These are phyloP conservation scores for Linnaemya tessellans DNA, from an alignment of 2,888 invertebrate species.

Conservation along the genomic window DNA sequence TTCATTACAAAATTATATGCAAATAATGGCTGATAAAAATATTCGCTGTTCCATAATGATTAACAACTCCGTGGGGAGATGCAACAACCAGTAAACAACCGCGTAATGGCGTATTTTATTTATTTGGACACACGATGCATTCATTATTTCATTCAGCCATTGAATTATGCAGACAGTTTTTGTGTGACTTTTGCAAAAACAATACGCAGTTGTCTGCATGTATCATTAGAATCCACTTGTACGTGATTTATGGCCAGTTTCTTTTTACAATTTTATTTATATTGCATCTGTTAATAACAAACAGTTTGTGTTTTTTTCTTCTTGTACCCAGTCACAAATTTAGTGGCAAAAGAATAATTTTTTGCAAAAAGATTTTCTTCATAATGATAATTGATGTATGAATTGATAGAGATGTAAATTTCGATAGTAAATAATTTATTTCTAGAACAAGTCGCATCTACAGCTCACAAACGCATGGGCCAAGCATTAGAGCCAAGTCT, in stretches of 20 bases:
- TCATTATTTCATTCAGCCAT: constrained; percentile 10
- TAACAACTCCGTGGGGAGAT: constrained; percentile 51
- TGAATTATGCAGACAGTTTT: constrained; percentile 33
- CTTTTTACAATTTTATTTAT: constrained; percentile 34
- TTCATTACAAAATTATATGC: constrained; percentile 27
- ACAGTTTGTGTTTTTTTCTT: too few species aligned
- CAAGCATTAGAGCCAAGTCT: too few species aligned
- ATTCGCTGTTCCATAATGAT: constrained; percentile 22
- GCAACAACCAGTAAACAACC: constrained; percentile 5
- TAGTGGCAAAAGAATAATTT: not conserved
- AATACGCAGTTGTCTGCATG: constrained; percentile 54
- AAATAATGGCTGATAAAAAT: not conserved
- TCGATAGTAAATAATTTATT: too few species aligned
- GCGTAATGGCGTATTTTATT: constrained; percentile 18
- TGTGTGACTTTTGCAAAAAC: constrained; percentile 1
- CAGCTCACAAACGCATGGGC: too few species aligned
- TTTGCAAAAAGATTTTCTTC: not conserved
- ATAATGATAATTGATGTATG: too few species aligned
- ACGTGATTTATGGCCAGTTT: constrained; percentile 78
- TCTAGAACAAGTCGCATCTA: too few species aligned
- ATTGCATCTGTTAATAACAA: constrained; percentile 20
- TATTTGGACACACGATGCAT: constrained; percentile 28
- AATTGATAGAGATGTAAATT: too few species aligned
- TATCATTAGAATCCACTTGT: constrained; percentile 80
- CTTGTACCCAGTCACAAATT: constrained; percentile 33